phyloP scores from a whole-genome alignment of 2,113 vertebrate species.

The Ibidorhyncha struthersii region DNA sequence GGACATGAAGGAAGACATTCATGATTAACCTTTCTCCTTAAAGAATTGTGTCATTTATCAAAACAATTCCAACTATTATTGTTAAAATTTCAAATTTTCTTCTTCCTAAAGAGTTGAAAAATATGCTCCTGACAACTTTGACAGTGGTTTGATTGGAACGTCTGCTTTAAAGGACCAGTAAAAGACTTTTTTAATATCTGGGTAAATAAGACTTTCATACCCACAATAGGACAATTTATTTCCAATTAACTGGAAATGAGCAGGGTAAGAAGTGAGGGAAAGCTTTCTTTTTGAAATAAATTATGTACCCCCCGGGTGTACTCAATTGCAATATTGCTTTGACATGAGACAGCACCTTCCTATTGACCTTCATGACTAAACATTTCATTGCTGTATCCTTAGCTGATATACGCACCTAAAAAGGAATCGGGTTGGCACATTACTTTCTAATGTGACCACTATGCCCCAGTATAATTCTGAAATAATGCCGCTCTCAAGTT shows the following conservation, averaged over 20 bases:
- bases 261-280: not conserved
- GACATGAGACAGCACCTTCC: not conserved
- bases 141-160: not conserved
- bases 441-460: not conserved
- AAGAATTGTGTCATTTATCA: not conserved
- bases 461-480: not conserved
- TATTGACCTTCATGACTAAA: not conserved
- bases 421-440: not conserved
- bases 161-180: not conserved
- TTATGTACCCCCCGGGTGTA: accelerated
- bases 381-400: not conserved
- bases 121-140: not conserved
- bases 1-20: not conserved
- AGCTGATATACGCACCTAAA: not conserved
- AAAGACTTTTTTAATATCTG: not conserved
- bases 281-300: not conserved
- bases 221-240: not conserved
- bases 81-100: not conserved
- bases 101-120: not conserved
- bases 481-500: not conserved
- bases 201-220: not conserved
- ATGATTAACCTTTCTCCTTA: not conserved
- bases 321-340: not conserved
- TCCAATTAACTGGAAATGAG: not conserved
- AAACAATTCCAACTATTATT: not conserved